Evolutionary conservation across 2,113 vertebrate genomes (phyloP).

Genomic region (Gallinago undulata): DNA sequence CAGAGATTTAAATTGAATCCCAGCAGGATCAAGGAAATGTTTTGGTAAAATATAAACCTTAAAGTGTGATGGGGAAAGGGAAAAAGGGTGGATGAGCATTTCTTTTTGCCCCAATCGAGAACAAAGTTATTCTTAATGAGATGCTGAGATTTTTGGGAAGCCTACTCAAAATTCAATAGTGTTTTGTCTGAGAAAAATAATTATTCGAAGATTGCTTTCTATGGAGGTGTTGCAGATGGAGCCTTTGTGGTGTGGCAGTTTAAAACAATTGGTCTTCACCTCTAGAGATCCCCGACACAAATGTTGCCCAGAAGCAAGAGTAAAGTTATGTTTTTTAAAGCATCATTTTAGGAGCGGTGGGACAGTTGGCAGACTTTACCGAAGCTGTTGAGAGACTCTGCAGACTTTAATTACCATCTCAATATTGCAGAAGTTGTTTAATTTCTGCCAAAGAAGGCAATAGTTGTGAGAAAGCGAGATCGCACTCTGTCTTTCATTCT

Average conservation of each 20-base stretch:
- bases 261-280: slow-evolving; percentile 65
- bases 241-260: slow-evolving; percentile 39
- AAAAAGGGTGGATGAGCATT: background rate
- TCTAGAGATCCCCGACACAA: slow-evolving; percentile 45
- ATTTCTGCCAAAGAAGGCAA: slow-evolving; percentile 40
- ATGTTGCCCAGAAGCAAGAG: slow-evolving; percentile 8
- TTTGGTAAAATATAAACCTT: background rate
- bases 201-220: slow-evolving; percentile 41
- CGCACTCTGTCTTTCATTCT: slow-evolving; percentile 31
- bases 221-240: slow-evolving; percentile 57
- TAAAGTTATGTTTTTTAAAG: slow-evolving; percentile 53
- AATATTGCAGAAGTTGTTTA: slow-evolving; percentile 58
- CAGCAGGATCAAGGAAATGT: background rate
- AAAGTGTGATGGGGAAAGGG: background rate
- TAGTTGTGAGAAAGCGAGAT: slow-evolving; percentile 39
- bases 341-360: slow-evolving; percentile 43
- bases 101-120: background rate
- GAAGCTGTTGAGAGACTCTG: slow-evolving; percentile 35
- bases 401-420: slow-evolving; percentile 60
- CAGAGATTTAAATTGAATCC: background rate
- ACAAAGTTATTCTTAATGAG: slow-evolving; percentile 33
- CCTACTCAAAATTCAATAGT: slow-evolving; percentile 20
- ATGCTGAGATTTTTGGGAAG: slow-evolving; percentile 6
- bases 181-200: slow-evolving; percentile 52
- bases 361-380: slow-evolving; percentile 49